Evolutionary conservation across 2,113 vertebrate species (phyloP), one percentile per base, ranked within the genome.

Genomic region (Madoqua kirkii): DNA sequence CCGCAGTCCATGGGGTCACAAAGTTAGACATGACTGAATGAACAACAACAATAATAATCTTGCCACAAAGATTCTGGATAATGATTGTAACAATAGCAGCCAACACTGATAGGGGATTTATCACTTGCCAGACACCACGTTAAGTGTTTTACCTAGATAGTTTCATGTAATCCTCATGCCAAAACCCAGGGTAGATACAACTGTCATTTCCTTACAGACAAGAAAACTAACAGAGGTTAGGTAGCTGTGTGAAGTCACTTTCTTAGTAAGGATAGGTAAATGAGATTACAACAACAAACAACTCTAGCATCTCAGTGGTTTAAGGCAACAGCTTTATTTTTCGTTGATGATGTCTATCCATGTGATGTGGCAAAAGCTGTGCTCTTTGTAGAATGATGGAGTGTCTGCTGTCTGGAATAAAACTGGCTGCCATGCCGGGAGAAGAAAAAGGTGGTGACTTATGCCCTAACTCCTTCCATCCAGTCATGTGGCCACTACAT

Each of bases 141-240:
- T 94, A 78, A 94, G 33, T 92, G 50, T 55, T 95, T 96, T 92
- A 95, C 81, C 36, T 85, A 57, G 50, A 91, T 81, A 88, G 93
- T 85, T 54, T 94, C 14, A 78, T 59, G 89, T 48, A 54, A 62
- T 52, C 15, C 59, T 67, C 78, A 93, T 2, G 52, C 8, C 40
- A 96, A 79, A 89, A 16, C 6, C 76, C 13, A 13, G 87, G 9
- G 36, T 29, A 86, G 29, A 9, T 57, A 43, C 48, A 83, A 86
- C 79, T 89, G 85, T 89, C 85, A 60, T 85, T 33, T 16, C 85
- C 12, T 57, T 50, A 45, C 19, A 93, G 55, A 87, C 74, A 94
- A 92, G 27, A 50, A 91, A 86, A 86, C 45, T 95, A 74, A 64
- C n/a, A 89, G 59, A 93, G 60, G 54, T 76, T 81, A 93, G 81